These are phyloP conservation scores for Loxodonta africana DNA, from an alignment of 2,113 vertebrate genomes.

Conservation along the genomic window DNA sequence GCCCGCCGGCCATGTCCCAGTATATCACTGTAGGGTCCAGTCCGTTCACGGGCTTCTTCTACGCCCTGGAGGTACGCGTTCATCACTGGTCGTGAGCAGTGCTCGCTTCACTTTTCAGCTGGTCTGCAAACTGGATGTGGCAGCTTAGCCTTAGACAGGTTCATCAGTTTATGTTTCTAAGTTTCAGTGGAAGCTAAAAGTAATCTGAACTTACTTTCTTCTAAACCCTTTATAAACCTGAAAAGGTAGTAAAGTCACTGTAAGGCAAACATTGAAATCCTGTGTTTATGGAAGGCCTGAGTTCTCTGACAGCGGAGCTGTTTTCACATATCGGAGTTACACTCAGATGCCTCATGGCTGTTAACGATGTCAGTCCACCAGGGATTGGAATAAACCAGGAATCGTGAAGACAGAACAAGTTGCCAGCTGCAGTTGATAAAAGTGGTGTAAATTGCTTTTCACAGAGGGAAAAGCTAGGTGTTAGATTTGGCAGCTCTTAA, in stretches of 20 bases:
- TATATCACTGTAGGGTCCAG: conserved; percentile 97
- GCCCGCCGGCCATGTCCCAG: conserved; percentile 98
- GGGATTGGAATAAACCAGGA: not conserved
- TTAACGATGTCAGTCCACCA: not conserved
- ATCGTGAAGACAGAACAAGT: not conserved
- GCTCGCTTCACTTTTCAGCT: not conserved
- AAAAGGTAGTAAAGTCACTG: not conserved
- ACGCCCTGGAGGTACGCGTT: conserved; percentile 95
- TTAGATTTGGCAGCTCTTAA: conserved; percentile 14
- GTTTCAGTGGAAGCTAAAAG: not conserved
- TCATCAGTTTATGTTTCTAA: not conserved
- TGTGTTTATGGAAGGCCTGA: not conserved
- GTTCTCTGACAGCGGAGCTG: not conserved
- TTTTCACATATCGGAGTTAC: not conserved
- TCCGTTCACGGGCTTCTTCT: conserved; percentile 98
- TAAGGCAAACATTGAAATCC: not conserved
- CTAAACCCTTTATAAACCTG: not conserved
- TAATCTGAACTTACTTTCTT: not conserved
- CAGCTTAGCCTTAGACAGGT: not conserved
- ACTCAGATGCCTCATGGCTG: not conserved
- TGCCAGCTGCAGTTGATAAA: not conserved
- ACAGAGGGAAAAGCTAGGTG: not conserved
- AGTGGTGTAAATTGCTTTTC: not conserved
- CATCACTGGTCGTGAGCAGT: conserved; percentile 11
- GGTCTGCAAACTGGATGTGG: not conserved